A percentile compares a stretch with the other conserved stretches of the same genome.
These are phyloP conservation scores for Pandemis corylana DNA, from an alignment of 2,888 invertebrate genomes.

Conservation along the genomic window DNA sequence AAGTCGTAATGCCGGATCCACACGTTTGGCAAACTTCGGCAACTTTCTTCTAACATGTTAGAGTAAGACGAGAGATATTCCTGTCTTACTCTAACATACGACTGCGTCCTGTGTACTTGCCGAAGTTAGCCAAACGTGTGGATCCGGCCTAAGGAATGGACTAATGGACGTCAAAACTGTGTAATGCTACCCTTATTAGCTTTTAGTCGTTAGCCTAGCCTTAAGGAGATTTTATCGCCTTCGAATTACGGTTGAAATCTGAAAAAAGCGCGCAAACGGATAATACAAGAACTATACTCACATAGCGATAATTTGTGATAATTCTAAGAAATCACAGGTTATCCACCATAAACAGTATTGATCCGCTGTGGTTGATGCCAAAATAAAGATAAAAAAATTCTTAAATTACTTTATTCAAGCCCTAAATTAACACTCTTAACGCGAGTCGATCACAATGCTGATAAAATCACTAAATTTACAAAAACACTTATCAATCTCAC, in stretches of 20 bases:
- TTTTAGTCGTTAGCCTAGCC: not conserved
- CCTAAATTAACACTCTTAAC: conserved; percentile 51
- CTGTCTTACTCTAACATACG: too few species aligned
- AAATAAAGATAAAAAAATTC: conserved; percentile 3
- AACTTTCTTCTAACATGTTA: too few species aligned
- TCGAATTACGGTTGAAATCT: not conserved
- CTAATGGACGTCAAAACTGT: too few species aligned
- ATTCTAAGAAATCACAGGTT: not conserved
- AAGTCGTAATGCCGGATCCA: not conserved
- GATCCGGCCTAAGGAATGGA: too few species aligned
- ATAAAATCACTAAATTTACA: conserved; percentile 21
- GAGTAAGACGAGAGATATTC: too few species aligned
- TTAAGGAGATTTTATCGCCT: not conserved
- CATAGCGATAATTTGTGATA: not conserved
- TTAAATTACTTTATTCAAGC: conserved; percentile 53
- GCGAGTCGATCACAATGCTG: conserved; percentile 56
- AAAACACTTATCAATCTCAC: conserved; percentile 5
- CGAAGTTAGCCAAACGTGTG: too few species aligned
- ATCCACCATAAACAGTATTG: not conserved
- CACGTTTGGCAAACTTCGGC: too few species aligned
- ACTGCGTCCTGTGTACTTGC: too few species aligned
- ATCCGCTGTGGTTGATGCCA: not conserved
- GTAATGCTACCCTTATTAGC: not conserved
- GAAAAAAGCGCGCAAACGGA: not conserved
- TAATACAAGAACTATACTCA: not conserved